Percentiles rank a stretch among this genome's conserved stretches.
Evolutionary conservation across 2,797 vertebrate species (phyloP).

Genomic region (Sciaenops ocellatus): DNA sequence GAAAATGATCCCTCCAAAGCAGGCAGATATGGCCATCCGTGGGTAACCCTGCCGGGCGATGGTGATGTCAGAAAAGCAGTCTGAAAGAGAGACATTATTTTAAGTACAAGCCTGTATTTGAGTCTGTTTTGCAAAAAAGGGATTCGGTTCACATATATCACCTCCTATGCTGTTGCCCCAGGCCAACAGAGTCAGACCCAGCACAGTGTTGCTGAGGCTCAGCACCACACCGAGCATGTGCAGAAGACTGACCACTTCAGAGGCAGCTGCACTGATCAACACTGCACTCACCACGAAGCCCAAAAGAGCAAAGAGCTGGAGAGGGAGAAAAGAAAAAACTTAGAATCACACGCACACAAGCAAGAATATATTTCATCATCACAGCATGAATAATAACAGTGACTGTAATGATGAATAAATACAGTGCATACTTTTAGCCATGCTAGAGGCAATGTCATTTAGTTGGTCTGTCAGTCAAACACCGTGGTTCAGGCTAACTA

Average conservation of each 20-base stretch:
- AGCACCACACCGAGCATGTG: conserved; percentile 92
- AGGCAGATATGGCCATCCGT: conserved; percentile 97
- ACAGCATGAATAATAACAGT: neutral
- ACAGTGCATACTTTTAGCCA: neutral
- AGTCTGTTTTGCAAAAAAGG: neutral
- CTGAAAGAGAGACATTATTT: conserved; percentile 74
- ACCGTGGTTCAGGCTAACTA: neutral
- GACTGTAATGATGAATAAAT: neutral
- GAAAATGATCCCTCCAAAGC: conserved; percentile 98
- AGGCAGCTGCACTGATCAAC: conserved; percentile 92
- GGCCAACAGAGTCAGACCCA: conserved; percentile 95
- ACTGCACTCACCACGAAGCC: conserved; percentile 95
- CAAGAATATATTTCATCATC: neutral
- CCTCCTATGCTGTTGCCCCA: conserved; percentile 99
- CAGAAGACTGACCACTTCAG: conserved; percentile 94
- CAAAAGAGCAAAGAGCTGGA: conserved; percentile 92
- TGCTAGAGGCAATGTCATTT: too few relatives aligned
- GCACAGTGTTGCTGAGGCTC: conserved; percentile 94
- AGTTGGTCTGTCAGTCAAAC: too few relatives aligned
- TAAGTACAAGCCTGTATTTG: neutral
- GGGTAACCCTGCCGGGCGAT: conserved; percentile 96
- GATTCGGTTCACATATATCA: conserved; percentile 56
- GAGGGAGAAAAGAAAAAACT: neutral
- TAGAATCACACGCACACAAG: neutral
- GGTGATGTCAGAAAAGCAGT: conserved; percentile 95